Evolutionary conservation across 2,113 vertebrate genomes (phyloP).

Genomic region (Xenopus tropicalis): UCB_Xtro_10.0 CM004443.2:29771001-29771500

Average conservation of each 20-base stretch:
- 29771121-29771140: not conserved
- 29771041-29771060: slow-evolving; percentile 1
- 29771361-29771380: no score
- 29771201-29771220: not conserved
- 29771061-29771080: slow-evolving; percentile 14
- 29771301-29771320: no score
- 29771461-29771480: no score
- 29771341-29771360: no score
- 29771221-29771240: not conserved
- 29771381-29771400: no score
- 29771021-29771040: not conserved
- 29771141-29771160: slow-evolving; percentile 14
- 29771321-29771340: no score
- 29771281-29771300: no score
- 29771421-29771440: no score
- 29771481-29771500: no score
- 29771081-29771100: slow-evolving; percentile 5
- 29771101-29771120: slow-evolving; percentile 6
- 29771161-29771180: slow-evolving; percentile 21
- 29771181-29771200: not conserved
- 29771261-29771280: no score
- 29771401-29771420: no score
- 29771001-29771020: slow-evolving; percentile 4
- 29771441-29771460: no score
- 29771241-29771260: not conserved